Evolutionary conservation across 1,140 invertebrate genomes (phyloP), one percentile per base, ranked within the genome.

Genomic region (Nephotettix cincticeps): DNA sequence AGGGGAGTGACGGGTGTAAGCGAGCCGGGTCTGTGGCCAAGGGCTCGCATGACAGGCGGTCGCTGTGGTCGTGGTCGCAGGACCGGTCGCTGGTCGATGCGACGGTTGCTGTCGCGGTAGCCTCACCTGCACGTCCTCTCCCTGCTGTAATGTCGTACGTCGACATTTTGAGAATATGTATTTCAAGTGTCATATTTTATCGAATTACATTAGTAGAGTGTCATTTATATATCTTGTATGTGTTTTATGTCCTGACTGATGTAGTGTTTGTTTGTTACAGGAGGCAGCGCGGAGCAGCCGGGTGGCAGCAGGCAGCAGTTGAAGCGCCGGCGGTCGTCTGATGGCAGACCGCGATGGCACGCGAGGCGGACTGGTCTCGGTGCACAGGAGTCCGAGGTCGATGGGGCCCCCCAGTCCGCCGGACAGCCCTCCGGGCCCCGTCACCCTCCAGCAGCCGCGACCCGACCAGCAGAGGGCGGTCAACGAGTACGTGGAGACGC

Each of bases 401-500:
- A 23, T 40, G 58, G 65, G 6, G n/a, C 30, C 23, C 40, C 9
- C 67, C 29, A 67, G 72, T 58, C 66, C 68, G 61, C 66, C 36
- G 43, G 56, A 51, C 40, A 27, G 32, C 13, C 25, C 36, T 6
- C 25, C 28, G 77, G 88, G 89, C 74, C 89, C 89, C 73, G 79
- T 81, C 65, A 74, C 76, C 9, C 85, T 93, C 77, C 83, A 87
- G 75, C 86, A 88, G 78, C 92, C 92, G 56, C 84, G 91, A 75
- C 91, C 92, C 43, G 90, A 92, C 78, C 86, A 84, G 77, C 90
- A 93, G 80, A 84, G 92, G 73, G 85, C 87, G 76, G 87, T 86
- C 79, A 95, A 94, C 85, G 91, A 93, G 78, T 94, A 94, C 84
- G 91, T 94, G 79, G 93, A 95, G 78, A 91, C 91, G 70, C 92